Conservation (phyloP, 2,113 vertebrate genomes). For the Peromyscus polionotus region DNA sequence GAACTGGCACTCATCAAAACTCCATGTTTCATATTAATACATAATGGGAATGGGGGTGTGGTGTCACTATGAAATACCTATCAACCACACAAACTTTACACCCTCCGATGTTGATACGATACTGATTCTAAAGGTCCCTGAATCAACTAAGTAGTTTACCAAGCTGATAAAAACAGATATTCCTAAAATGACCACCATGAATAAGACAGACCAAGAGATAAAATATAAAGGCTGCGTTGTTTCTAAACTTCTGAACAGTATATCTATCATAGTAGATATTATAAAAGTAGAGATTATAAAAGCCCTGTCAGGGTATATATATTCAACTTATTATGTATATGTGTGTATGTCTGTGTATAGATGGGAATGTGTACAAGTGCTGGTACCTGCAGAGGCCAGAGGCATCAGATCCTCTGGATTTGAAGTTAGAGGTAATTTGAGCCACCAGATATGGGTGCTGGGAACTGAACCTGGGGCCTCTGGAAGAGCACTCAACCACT, state of each 20-base stretch:
- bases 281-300: background rate
- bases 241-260: slow-evolving; percentile 15
- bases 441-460: no score
- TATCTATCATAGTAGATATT: background rate
- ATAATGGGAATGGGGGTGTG: background rate
- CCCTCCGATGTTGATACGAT: rapidly evolving
- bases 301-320: background rate
- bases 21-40: background rate
- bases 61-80: background rate
- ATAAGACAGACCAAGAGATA: background rate
- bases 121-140: background rate
- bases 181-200: slow-evolving; percentile 41
- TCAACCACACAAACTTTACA: background rate
- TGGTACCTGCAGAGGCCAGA: background rate
- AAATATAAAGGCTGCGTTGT: background rate
- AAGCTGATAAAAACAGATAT: background rate
- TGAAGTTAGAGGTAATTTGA: background rate
- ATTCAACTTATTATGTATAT: background rate
- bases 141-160: background rate
- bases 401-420: no score
- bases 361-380: background rate
- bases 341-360: background rate
- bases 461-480: background rate
- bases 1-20: slow-evolving; percentile 44
- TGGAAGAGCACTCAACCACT: background rate